Evolutionary conservation across 2,113 vertebrate species (phyloP), one percentile per base, ranked within the genome.

Genomic region (Burhinus oedicnemus): DNA sequence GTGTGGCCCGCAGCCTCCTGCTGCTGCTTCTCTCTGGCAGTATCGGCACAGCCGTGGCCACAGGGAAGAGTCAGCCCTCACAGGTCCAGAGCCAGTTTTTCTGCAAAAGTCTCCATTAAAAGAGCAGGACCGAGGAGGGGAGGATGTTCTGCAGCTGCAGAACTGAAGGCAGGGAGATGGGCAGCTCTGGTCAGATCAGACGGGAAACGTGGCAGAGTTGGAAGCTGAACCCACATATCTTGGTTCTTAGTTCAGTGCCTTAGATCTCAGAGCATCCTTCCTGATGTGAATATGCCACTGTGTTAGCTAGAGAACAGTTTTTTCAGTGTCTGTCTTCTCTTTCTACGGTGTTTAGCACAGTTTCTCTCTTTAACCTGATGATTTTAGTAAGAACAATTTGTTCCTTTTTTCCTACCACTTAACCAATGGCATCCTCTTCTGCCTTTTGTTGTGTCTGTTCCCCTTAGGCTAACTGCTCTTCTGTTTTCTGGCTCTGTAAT

Each of bases 21-120:
- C 18, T 8, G 4, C 15, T 36, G 30, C 30, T 27, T 25, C 51
- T 54, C 9, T 58, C 25, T 4, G 5, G n/a, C 32, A 93, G 42
- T 6, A 21, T 7, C 1, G 1, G 32, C 19, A 32, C 6, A 36
- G 36, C 29, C 1, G 1, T 34, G 66, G 34, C 15, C 18, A 5
- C 22, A 25, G 66, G 11, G 9, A 7, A 76, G 18, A 45, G 81
- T 42, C 42, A n/a, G 8, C 7, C 8, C 38, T 70, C 20, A 4
- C 4, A 16, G 16, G 3, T n/a, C 38, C 11, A 19, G 32, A 47
- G 8, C 5, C 32, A 25, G 23, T 11, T 83, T 15, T 78, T 79
- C 47, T 70, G 21, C 12, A 71, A 47, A 78, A 75, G 10, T 49
- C 25, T 36, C 20, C 26, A 9, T 42, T 44, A 40, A 57, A 69